Base-by-base conservation (phyloP, 1,140 invertebrate genomes). In the Hyposmocoma kahamanoa region DNA sequence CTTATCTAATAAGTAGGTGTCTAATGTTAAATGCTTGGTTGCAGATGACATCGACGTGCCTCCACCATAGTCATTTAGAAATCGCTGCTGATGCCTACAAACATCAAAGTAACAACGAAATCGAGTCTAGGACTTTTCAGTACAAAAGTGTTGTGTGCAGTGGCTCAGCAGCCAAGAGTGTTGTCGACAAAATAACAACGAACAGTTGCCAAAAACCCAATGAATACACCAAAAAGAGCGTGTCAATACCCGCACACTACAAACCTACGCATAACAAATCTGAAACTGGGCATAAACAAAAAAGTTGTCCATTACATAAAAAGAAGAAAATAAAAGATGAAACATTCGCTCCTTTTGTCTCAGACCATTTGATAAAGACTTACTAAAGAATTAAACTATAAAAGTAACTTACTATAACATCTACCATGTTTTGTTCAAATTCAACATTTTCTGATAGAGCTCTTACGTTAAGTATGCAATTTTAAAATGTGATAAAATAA, bases 361-460 rank as follows among this genome's bases (percentile, higher is more conserved):
- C 78, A 22, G 70, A 76, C 50, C 78, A 84, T 58, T 81, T 84
- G 42, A 84, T 80, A 67, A 82, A 82, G 70, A 84, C 76, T 70
- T 84, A 78, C 56, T 84, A 77, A 46, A 36, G 5, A 5, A 26
- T 26, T 5, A 6, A n/a, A n/a, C n/a, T n/a, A n/a, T n/a, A n/a
- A n/a, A n/a, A n/a, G n/a, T n/a, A n/a, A n/a, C n/a, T n/a, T n/a
- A n/a, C n/a, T n/a, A n/a, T n/a, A n/a, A n/a, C n/a, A n/a, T n/a
- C n/a, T n/a, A n/a, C n/a, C n/a, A n/a, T n/a, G n/a, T n/a, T n/a
- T n/a, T n/a, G n/a, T n/a, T n/a, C n/a, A n/a, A n/a, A n/a, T n/a
- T n/a, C n/a, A n/a, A n/a, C n/a, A n/a, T n/a, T n/a, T n/a, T n/a
- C n/a, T n/a, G n/a, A n/a, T n/a, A n/a, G n/a, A n/a, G n/a, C n/a